phyloP scores from a whole-genome alignment of 2,797 vertebrate genomes.

The Carduelis carduelis region DNA sequence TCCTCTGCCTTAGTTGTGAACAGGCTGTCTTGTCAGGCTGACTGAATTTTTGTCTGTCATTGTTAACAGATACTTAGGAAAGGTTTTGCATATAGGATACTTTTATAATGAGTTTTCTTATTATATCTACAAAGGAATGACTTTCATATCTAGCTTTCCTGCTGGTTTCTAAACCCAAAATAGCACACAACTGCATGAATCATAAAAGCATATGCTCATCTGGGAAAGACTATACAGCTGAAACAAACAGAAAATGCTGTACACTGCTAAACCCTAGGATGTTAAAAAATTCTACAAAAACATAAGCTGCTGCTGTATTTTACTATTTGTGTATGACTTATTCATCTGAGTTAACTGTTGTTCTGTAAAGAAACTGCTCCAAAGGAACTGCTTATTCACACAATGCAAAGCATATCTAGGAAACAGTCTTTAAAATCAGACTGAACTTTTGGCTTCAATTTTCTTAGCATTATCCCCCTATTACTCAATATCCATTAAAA shows the following conservation, averaged over 20 bases:
- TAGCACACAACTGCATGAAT: constrained; percentile 46
- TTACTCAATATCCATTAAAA: neutral
- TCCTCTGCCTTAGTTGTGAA: neutral
- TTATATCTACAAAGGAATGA: constrained; percentile 11
- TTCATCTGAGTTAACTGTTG: neutral
- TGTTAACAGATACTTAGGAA: neutral
- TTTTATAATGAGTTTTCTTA: constrained; percentile 20
- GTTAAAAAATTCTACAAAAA: neutral
- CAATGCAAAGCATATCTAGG: neutral
- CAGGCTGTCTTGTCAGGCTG: neutral
- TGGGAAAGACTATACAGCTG: neutral
- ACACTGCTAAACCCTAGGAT: neutral
- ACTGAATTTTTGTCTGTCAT: neutral
- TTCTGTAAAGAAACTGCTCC: neutral
- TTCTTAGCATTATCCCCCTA: neutral
- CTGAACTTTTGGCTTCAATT: neutral
- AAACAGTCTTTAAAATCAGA: neutral
- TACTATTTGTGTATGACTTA: neutral
- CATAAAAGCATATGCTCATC: constrained; percentile 18
- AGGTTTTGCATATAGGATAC: neutral
- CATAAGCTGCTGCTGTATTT: neutral
- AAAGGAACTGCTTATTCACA: neutral
- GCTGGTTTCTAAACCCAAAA: constrained; percentile 42
- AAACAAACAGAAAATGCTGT: constrained; percentile 31
- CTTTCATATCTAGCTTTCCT: constrained; percentile 20